A percentile compares a stretch with the other conserved stretches of the same genome.
Evolutionary conservation across 1,140 invertebrate species (phyloP).

Genomic region (Leptinotarsa lineolata): DNA sequence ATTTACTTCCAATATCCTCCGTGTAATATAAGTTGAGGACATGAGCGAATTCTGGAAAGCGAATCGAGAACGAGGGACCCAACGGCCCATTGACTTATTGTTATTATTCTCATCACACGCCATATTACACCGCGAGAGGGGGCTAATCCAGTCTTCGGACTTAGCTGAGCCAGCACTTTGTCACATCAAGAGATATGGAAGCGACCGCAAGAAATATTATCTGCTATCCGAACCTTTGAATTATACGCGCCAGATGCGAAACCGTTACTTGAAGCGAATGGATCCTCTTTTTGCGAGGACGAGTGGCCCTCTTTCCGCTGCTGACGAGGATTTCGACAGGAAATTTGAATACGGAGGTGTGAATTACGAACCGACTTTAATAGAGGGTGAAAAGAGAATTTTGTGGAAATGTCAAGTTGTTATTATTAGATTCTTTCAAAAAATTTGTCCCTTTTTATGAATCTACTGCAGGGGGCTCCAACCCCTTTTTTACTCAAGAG

Average conservation of each 20-base stretch:
- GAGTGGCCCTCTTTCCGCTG: conserved; percentile 16
- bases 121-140: conserved; percentile 48
- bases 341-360: neutral
- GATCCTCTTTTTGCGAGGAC: conserved; percentile 15
- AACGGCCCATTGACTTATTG: conserved; percentile 50
- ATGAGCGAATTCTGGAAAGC: conserved; percentile 36
- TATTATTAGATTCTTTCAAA: too few species aligned
- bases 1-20: neutral
- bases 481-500: too few species aligned
- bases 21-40: conserved; percentile 38
- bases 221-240: conserved; percentile 45
- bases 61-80: conserved; percentile 27
- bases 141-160: conserved; percentile 45
- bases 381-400: too few species aligned
- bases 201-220: conserved; percentile 51
- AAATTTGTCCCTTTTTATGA: too few species aligned
- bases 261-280: neutral
- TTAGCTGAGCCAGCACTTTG: conserved; percentile 51
- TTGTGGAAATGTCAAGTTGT: too few species aligned
- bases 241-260: conserved; percentile 50
- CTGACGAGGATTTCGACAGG: conserved; percentile 5
- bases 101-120: conserved; percentile 55
- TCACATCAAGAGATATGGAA: conserved; percentile 51
- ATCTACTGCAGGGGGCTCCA: too few species aligned
- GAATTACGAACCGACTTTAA: neutral